Conservation (phyloP, 2,113 vertebrate genomes). For the Piaya cayana region DNA sequence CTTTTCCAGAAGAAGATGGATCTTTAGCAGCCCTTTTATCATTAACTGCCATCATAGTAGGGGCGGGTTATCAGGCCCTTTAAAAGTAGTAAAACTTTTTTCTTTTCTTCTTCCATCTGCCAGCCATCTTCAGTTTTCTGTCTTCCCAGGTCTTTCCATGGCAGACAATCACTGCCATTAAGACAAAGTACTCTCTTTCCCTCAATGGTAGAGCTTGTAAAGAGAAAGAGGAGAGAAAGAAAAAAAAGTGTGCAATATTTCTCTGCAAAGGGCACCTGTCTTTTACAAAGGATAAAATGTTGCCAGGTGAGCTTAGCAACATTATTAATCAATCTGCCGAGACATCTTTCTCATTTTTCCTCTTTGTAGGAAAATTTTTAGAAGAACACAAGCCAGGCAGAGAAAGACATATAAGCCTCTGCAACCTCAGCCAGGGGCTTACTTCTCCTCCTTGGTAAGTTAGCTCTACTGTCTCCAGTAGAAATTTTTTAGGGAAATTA, state of each 20-base stretch:
- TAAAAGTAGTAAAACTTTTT: background rate
- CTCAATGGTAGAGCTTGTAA: background rate
- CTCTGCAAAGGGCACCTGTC: slow-evolving; percentile 50
- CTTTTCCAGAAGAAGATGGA: background rate
- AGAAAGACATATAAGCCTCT: background rate
- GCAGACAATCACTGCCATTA: slow-evolving; percentile 23
- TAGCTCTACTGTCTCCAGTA: background rate
- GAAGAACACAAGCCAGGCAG: background rate
- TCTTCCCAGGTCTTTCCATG: background rate
- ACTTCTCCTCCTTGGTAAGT: background rate
- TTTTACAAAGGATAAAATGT: slow-evolving; percentile 22
- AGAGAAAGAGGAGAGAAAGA: background rate
- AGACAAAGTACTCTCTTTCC: slow-evolving; percentile 13
- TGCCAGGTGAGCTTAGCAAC: slow-evolving; percentile 9
- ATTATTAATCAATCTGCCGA: background rate
- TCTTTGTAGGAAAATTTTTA: background rate
- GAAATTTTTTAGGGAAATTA: background rate
- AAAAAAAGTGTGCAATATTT: background rate
- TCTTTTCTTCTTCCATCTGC: background rate
- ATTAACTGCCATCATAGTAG: background rate
- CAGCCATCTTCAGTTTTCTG: background rate
- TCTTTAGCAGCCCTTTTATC: background rate
- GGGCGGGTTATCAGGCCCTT: background rate
- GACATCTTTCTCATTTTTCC: background rate
- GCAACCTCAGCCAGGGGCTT: background rate